Evolutionary conservation across 2,113 vertebrate species (phyloP).

Genomic region (Ciconia boyciana): DNA sequence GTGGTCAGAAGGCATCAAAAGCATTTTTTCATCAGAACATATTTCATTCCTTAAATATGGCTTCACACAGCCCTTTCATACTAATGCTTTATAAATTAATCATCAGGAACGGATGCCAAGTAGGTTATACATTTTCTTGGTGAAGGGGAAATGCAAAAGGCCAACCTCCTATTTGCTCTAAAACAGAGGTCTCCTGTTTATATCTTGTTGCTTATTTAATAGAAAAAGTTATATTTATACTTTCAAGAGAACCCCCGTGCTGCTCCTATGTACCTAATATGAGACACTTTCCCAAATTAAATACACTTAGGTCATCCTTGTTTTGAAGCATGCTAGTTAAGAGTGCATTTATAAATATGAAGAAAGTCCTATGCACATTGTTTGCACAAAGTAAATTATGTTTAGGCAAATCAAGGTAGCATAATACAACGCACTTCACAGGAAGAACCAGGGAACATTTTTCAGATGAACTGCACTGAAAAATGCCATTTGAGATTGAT

Average conservation of each 20-base stretch:
- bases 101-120: neutral
- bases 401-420: neutral
- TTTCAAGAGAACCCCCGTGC: neutral
- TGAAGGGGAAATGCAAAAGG: neutral
- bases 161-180: neutral
- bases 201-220: neutral
- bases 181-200: neutral
- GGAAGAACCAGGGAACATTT: neutral
- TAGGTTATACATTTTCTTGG: neutral
- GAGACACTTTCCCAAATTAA: neutral
- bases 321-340: neutral
- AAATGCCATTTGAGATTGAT: neutral
- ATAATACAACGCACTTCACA: neutral
- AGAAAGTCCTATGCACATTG: neutral
- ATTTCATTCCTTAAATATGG: neutral
- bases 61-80: neutral
- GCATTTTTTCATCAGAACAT: neutral
- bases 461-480: neutral
- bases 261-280: neutral
- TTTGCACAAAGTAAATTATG: neutral
- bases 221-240: neutral
- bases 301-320: fast-evolving
- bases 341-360: neutral
- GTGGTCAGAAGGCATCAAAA: neutral
- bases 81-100: neutral